Evolutionary conservation across 1,140 invertebrate species (phyloP).

Genomic region (Drosophila littoralis): DNA sequence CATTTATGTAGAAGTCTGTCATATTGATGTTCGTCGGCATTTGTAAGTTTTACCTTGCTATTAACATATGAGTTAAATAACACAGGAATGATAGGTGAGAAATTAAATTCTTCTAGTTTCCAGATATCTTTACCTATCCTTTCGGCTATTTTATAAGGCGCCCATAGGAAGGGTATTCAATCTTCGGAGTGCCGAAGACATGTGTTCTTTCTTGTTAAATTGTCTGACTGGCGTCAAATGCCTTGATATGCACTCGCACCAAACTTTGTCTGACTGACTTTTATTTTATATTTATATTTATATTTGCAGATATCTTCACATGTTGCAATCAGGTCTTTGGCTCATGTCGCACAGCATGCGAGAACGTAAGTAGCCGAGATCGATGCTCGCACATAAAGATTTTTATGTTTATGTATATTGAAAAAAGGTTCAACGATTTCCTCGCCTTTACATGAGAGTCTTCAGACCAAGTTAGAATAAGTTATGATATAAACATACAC

Average conservation of each 20-base stretch:
- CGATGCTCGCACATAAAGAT: not conserved
- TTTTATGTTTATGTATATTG: not conserved
- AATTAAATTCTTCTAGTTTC: no score
- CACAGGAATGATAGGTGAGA: no score
- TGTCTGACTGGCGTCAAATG: slow-evolving; percentile 67
- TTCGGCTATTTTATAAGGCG: no score
- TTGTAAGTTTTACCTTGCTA: no score
- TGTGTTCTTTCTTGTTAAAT: slow-evolving; percentile 23
- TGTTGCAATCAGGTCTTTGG: slow-evolving; percentile 82
- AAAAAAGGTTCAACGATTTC: not conserved
- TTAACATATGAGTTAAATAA: no score
- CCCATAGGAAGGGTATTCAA: no score
- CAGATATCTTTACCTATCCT: no score
- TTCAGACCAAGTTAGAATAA: slow-evolving; percentile 19
- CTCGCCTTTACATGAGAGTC: not conserved
- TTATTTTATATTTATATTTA: slow-evolving; percentile 41
- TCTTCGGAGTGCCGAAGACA: no score
- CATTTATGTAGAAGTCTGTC: no score
- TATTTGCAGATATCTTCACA: slow-evolving; percentile 80
- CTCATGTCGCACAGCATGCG: slow-evolving; percentile 83
- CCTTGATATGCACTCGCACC: slow-evolving; percentile 37
- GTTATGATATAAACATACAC: slow-evolving; percentile 19
- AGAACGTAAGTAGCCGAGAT: slow-evolving; percentile 75
- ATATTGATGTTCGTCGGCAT: no score
- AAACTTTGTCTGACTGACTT: slow-evolving; percentile 47